Base-by-base conservation (phyloP, 2,888 invertebrate genomes). In the Eilema sororculum region DNA sequence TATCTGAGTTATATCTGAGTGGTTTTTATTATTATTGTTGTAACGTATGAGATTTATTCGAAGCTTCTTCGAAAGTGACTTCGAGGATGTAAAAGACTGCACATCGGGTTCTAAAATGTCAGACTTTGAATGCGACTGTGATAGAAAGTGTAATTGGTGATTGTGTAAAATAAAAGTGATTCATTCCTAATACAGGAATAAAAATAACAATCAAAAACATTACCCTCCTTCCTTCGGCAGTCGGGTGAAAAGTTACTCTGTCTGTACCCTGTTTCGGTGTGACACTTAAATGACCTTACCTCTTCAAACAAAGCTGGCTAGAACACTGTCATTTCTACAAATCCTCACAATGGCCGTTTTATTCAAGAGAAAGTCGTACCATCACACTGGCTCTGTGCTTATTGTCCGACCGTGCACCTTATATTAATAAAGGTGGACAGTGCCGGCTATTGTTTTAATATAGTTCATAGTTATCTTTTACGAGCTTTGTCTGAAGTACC, bases 331-430 rank as follows among this genome's bases (percentile, higher is more conserved):
- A 67, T 67, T 41, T n/a, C n/a, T 22, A 37, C 58, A 67, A 60
- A 67, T 67, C 59, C 59, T 46, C 8, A 46, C 28, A 60, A 60
- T 60, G 60, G 67, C n/a, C 37, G 28, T 60, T 67, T 60, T 60
- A 60, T 67, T 67, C 67, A 46, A 28, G 72, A 56, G 57, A 65
- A 57, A 65, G 57, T 24, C 33, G 33, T 65, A 65, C 10, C 24
- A 65, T 56, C 28, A 33, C 33, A 12, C 52, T 56, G n/a, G 25
- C 64, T 52, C 70, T 72, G 37, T 25, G 64, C 25, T 24, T 59
- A 59, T 59, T 66, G 37, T 46, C 60, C 33, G 28, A 60, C 8
- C 60, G 3, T 30, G 20, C 60, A 28, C 60, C 60, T 60, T 60
- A 41, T 60, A 60, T 60, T 30, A 30, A 25, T 41, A 41, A 41